Base-by-base conservation (phyloP, 2,888 invertebrate species). In the Zeuzera pyrina region DNA sequence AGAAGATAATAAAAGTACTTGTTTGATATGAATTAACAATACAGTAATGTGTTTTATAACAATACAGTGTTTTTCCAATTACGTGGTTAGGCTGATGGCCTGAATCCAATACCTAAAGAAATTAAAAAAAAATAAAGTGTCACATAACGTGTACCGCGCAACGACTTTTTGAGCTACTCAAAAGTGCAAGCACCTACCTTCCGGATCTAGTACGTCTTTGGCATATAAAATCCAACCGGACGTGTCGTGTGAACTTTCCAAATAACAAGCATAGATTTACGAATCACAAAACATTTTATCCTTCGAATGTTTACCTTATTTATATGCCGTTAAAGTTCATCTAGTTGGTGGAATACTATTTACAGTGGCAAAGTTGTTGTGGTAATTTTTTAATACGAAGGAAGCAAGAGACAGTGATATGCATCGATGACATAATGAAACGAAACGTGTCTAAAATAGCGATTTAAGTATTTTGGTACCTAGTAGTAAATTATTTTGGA, bases 401-500 rank as follows among this genome's bases (percentile, higher is more conserved):
- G 57, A 57, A 53, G 47, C 34, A 43, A 8, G 8, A 4, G 24
- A 23, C 11, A 37, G 29, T 33, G 29, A 34, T 34, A 42, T 46
- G 50, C 54, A 47, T 40, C 41, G 51, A 49, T 54, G 48, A 52
- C 47, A 52, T 50, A 56, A 53, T 57, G 47, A 43, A 34, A 15
- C n/a, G 14, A 34, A 16, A 15, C 57, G 57, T 57, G 57, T 33
- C 15, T 38, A 15, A 45, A 43, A 52, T 57, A 15, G 31, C 33
- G 49, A 52, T 45, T 14, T 13, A 4, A 25, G 26, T 31, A 42
- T 52, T 51, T 54, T 35, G 55, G 46, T 30, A 35, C 33, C 36
- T 44, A 36, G n/a, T n/a, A n/a, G n/a, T n/a, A 44, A 45, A 49
- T 47, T 41, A 45, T 24, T 34, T 16, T 23, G 26, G 15, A 45